These are phyloP conservation scores for Callopanchax toddi DNA, from an alignment of 2,113 vertebrate species.

Conservation along the genomic window DNA sequence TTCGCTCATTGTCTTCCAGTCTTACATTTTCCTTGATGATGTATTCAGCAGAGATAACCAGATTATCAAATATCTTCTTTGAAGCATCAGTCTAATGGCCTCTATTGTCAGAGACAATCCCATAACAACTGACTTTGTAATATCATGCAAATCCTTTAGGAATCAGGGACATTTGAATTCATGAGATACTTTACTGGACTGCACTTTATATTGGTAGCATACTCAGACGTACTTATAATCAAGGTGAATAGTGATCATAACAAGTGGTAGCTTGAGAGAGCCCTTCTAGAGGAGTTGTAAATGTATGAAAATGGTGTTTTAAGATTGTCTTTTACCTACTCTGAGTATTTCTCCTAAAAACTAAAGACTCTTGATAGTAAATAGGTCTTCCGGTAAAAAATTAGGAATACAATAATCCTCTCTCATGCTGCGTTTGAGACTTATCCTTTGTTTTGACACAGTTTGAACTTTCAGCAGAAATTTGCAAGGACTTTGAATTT, in stretches of 20 bases:
- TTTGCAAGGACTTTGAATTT: not conserved
- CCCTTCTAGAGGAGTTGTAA: constrained; percentile 13
- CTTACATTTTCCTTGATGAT: constrained; percentile 25
- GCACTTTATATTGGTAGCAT: constrained; percentile 39
- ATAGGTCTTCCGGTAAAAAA: not conserved
- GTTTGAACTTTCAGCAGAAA: not conserved
- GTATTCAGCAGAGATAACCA: constrained; percentile 51
- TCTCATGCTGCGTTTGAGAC: not conserved
- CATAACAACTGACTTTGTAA: constrained; percentile 43
- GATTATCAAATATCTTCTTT: constrained; percentile 65
- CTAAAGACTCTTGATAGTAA: not conserved
- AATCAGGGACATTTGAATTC: constrained; percentile 53
- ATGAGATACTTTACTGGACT: constrained; percentile 50
- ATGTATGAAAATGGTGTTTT: not conserved
- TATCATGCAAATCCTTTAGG: constrained; percentile 65
- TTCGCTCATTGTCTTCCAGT: constrained; percentile 27
- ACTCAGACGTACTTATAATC: constrained; percentile 18
- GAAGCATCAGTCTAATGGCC: constrained; percentile 41
- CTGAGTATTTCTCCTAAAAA: constrained; percentile 17
- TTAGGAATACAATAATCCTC: constrained; percentile 1
- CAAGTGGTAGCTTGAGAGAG: constrained; percentile 15
- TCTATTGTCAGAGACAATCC: constrained; percentile 59
- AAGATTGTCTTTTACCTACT: constrained; percentile 7
- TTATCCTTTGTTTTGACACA: not conserved
- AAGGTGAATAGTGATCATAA: constrained; percentile 37